A percentile compares a stretch with the other conserved stretches of the same genome.
Conservation (phyloP, 1,140 invertebrate genomes). For the Zaprionus capensis region DNA sequence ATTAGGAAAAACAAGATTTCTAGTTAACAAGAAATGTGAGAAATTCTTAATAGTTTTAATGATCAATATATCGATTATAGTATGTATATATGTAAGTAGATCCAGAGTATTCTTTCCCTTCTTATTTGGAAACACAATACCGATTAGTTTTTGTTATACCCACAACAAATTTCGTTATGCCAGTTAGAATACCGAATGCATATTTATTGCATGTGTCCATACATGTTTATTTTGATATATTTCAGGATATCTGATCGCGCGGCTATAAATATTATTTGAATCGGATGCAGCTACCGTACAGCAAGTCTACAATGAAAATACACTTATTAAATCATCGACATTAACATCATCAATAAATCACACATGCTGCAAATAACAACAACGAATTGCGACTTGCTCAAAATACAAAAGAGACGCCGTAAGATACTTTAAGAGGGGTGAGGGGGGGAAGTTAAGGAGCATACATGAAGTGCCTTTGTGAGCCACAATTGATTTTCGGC, state of each 20-base stretch:
- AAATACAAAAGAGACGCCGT: slow-evolving; percentile 40
- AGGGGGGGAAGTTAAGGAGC: slow-evolving; percentile 1
- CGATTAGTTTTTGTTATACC: no score
- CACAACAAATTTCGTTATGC: not conserved
- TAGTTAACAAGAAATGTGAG: no score
- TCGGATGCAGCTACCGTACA: slow-evolving; percentile 16
- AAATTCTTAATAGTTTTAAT: no score
- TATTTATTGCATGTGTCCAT: not conserved
- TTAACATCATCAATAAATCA: slow-evolving; percentile 50
- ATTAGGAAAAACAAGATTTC: no score
- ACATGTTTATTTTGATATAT: not conserved
- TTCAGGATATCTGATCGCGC: not conserved
- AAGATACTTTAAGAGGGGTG: slow-evolving; percentile 16
- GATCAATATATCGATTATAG: no score
- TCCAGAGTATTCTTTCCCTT: no score
- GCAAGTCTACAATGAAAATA: slow-evolving; percentile 32
- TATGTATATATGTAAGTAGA: no score
- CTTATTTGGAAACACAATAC: no score
- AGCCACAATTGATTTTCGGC: slow-evolving; percentile 28
- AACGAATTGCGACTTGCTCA: not conserved
- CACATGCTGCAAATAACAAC: slow-evolving; percentile 22
- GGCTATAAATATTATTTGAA: slow-evolving; percentile 12
- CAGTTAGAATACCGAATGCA: not conserved
- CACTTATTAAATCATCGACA: slow-evolving; percentile 61
- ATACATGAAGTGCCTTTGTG: slow-evolving; percentile 65